Evolutionary conservation across 2,888 invertebrate genomes (phyloP), one percentile per base, ranked within the genome.

Genomic region (Acronicta psi): DNA sequence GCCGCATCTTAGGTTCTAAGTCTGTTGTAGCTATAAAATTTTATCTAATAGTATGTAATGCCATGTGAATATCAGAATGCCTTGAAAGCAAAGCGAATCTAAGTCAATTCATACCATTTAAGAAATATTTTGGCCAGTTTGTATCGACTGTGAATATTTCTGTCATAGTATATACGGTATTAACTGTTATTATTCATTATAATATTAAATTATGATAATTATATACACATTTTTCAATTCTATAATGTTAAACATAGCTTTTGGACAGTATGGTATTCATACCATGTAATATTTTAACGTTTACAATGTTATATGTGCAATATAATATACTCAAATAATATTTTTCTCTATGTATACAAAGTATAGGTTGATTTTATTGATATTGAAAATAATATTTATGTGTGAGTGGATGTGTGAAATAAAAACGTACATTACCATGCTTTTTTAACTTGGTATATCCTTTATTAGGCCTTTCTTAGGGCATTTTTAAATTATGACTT

Each of bases 1-100:
- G 87, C 97, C 97, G 36, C 97, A 98, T 86, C 95, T 98, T 80
- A 95, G 98, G 81, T 98, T 96, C 88, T 97, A 91, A 89, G 82
- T 82, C 73, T 81, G 83, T 87, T 86, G 65, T 89, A 91, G 83
- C 73, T 84, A 84, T 77, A 83, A 72, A 85, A 83, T 82, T 85
- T 77, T 88, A 90, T 84, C 73, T 78, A 69, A 84, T 85, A 89
- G 84, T 84, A 73, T 82, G 82, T 82, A 80, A 81, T 77, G 85
- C 80, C 73, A 82, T 87, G 87, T 90, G 88, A 88, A 87, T 87
- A 88, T 89, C 80, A 79, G 78, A 80, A 79, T 84, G 84, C 87
- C 84, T 90, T 86, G 50, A 73, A 85, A 80, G 84, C 82, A 85
- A 84, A 86, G 80, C 83, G 78, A 85, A 83, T 87, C 85, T 88